Evolutionary conservation across 2,797 vertebrate genomes (phyloP), one percentile per base, ranked within the genome.

Genomic region (Pipistrellus kuhlii): DNA sequence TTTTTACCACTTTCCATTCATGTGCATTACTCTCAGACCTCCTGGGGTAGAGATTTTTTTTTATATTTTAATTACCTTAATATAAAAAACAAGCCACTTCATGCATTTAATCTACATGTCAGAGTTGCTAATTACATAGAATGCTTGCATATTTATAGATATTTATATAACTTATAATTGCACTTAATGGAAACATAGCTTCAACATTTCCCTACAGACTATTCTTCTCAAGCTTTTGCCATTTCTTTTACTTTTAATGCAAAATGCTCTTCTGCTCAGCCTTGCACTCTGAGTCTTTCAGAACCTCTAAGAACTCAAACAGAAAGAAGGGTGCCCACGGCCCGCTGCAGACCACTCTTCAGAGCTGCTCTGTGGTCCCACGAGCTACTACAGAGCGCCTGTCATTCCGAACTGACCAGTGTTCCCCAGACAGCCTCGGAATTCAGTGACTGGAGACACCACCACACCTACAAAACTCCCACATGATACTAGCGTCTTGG

Each of bases 211-310:
- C 13, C 53, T 32, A 35, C 11, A 76, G 14, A 10, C 30, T 23
- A 53, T 71, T 73, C 8, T 62, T 85, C 35, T 83, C 23, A 89
- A 80, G 18, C 32, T 81, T 64, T 59, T 82, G 72, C 80, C 38
- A 90, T 46, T 88, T 59, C 38, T 68, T 88, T 94, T 62, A 72
- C 21, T 93, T 85, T 87, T 55, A 84, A 83, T 72, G 30, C 15
- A 81, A 81, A 72, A 38, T 10, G 17, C 30, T 82, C 44, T 85
- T 55, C 62, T 84, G 9, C 55, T 87, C 30, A 85, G 44, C 30
- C 75, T 80, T n/a, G n/a, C n/a, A n/a, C n/a, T n/a, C n/a, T 55
- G 21, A 80, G 73, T 81, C 72, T 41, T 86, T 93, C 73, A 44
- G 77, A 84, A 69, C 46, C 76, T 72, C 59, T 53, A 71, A 84